phyloP scores from a whole-genome alignment of 2,797 vertebrate species.

The Pachyuromys duprasi region DNA sequence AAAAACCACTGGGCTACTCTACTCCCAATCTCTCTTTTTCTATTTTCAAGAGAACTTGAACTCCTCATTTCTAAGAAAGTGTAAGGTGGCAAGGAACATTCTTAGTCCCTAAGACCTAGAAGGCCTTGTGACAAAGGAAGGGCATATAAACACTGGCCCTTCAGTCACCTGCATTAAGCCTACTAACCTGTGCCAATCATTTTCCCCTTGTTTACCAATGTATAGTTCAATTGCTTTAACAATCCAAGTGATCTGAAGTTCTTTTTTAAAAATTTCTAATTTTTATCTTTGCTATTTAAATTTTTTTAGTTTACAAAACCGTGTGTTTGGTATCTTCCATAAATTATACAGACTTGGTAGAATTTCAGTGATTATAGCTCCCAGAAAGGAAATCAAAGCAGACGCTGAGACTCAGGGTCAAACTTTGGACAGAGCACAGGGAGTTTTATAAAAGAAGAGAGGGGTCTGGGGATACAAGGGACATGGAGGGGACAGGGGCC shows the following conservation, averaged over 20 bases:
- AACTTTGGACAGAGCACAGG: too few relatives aligned
- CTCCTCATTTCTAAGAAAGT: slow-evolving; percentile 17
- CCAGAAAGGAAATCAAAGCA: neutral
- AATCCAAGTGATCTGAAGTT: slow-evolving; percentile 6
- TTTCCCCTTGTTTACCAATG: neutral
- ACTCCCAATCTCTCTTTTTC: neutral
- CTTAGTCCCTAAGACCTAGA: neutral
- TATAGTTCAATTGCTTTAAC: slow-evolving; percentile 22
- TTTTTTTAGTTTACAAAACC: neutral
- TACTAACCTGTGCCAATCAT: neutral
- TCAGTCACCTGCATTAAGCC: neutral
- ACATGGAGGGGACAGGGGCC: too few relatives aligned
- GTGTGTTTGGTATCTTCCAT: neutral
- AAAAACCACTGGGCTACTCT: neutral
- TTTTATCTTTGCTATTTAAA: slow-evolving; percentile 1
- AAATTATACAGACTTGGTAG: neutral
- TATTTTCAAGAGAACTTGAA: neutral
- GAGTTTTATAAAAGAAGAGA: too few relatives aligned
- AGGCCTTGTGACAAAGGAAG: neutral
- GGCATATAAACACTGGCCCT: neutral
- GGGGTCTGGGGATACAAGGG: too few relatives aligned
- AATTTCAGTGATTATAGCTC: neutral
- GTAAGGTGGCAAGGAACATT: neutral
- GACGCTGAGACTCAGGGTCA: too few relatives aligned
- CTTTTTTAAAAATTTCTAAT: neutral